phyloP scores from a whole-genome alignment of 2,797 vertebrate species.

The Masticophis lateralis region DNA sequence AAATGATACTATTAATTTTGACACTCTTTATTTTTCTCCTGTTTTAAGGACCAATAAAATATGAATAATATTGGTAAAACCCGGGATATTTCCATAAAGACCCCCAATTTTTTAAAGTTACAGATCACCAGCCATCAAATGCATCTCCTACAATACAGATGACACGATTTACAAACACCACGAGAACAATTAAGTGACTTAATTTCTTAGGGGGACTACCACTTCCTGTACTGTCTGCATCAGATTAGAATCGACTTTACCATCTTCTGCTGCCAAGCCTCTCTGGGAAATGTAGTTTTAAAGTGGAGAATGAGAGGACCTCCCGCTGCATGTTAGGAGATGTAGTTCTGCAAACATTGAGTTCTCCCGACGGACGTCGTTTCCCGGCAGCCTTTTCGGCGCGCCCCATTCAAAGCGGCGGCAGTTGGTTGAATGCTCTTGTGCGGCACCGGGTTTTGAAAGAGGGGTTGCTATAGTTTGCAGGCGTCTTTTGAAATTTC shows the following conservation, averaged over 20 bases:
- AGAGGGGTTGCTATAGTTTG: background rate
- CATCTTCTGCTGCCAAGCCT: background rate
- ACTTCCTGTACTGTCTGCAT: background rate
- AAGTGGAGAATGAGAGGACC: background rate
- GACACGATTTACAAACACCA: background rate
- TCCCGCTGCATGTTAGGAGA: background rate
- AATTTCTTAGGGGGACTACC: background rate
- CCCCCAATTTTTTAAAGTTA: background rate
- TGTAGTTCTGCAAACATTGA: background rate
- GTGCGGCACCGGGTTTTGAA: background rate
- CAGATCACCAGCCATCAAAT: background rate
- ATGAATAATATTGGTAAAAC: background rate
- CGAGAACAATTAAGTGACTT: background rate
- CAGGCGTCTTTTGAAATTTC: background rate
- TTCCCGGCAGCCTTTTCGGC: slow-evolving; percentile 28
- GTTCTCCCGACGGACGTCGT: background rate
- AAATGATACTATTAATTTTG: background rate
- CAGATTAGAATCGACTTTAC: too few relatives aligned
- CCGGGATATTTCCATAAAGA: background rate
- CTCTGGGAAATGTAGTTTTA: background rate
- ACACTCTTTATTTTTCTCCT: background rate
- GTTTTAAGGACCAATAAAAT: background rate
- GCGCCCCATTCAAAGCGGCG: slow-evolving; percentile 27
- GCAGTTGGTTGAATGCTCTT: background rate
- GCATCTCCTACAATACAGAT: background rate